Evolutionary conservation across 2,113 vertebrate genomes (phyloP).

Genomic region (Fregata magnificens): DNA sequence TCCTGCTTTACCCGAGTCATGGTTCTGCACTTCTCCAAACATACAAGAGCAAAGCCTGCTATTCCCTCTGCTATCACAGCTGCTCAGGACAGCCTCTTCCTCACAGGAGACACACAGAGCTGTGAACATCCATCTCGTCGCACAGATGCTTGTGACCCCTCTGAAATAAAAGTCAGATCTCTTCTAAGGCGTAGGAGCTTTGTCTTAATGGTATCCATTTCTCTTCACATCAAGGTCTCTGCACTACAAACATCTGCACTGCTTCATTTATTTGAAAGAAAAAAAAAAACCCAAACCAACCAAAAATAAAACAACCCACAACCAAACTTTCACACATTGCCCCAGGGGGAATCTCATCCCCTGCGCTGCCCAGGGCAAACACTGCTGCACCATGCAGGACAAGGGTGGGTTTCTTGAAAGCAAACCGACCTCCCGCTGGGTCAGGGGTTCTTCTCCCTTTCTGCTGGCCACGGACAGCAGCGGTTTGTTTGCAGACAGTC

Average conservation of each 20-base stretch:
- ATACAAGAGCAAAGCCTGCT: neutral
- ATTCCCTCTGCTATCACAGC: neutral
- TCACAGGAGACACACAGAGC: neutral
- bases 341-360: neutral
- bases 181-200: neutral
- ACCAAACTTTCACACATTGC: too few species aligned
- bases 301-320: neutral
- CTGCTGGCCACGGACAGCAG: neutral
- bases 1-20: neutral
- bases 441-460: neutral
- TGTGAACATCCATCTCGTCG: accelerated
- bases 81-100: neutral
- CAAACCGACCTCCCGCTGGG: accelerated
- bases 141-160: neutral
- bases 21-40: neutral
- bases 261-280: neutral
- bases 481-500: neutral
- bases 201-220: neutral
- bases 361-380: neutral
- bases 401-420: neutral
- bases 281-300: too few species aligned
- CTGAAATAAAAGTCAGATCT: neutral
- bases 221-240: neutral
- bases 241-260: neutral
- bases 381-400: accelerated